Evolutionary conservation across 1,140 invertebrate genomes (phyloP).

Genomic region (Dreissena rostriformis): DNA sequence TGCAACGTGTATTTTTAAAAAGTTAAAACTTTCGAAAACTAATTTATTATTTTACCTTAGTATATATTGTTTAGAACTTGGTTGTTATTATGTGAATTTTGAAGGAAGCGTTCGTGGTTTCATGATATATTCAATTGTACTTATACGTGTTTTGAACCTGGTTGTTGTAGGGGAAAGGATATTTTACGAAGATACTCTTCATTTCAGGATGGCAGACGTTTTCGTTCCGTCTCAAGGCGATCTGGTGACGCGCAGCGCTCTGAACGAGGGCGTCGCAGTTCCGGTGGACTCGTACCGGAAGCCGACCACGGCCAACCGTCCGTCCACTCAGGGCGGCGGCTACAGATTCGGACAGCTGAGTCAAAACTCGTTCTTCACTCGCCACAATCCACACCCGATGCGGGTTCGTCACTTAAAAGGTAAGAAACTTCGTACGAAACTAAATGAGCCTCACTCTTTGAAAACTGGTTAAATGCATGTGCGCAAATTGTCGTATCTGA

Average conservation of each 20-base stretch:
- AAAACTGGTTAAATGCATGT: too few relatives aligned
- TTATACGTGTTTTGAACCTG: too few relatives aligned
- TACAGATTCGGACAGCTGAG: slow-evolving; percentile 80
- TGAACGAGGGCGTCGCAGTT: slow-evolving; percentile 29
- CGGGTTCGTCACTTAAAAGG: slow-evolving; percentile 80
- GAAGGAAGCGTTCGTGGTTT: too few relatives aligned
- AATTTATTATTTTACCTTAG: too few relatives aligned
- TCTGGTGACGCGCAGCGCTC: slow-evolving; percentile 39
- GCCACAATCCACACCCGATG: slow-evolving; percentile 79
- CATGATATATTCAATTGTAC: too few relatives aligned
- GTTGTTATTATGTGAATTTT: too few relatives aligned
- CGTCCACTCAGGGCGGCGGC: slow-evolving; percentile 72
- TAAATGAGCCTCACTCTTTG: too few relatives aligned
- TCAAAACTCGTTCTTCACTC: slow-evolving; percentile 79
- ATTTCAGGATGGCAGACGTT: slow-evolving; percentile 40
- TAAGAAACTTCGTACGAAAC: slow-evolving; percentile 18
- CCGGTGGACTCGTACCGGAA: slow-evolving; percentile 60
- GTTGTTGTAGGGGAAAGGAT: too few relatives aligned
- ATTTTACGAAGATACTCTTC: background rate
- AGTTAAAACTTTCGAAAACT: too few relatives aligned
- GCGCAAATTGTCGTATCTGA: too few relatives aligned
- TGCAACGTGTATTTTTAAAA: too few relatives aligned
- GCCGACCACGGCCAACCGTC: slow-evolving; percentile 52
- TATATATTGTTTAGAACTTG: too few relatives aligned
- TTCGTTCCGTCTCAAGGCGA: slow-evolving; percentile 40